Percentiles rank a stretch among this genome's conserved stretches.
These are phyloP conservation scores for Drosophila macrospina DNA, from an alignment of 2,888 invertebrate species.

Conservation along the genomic window DNA sequence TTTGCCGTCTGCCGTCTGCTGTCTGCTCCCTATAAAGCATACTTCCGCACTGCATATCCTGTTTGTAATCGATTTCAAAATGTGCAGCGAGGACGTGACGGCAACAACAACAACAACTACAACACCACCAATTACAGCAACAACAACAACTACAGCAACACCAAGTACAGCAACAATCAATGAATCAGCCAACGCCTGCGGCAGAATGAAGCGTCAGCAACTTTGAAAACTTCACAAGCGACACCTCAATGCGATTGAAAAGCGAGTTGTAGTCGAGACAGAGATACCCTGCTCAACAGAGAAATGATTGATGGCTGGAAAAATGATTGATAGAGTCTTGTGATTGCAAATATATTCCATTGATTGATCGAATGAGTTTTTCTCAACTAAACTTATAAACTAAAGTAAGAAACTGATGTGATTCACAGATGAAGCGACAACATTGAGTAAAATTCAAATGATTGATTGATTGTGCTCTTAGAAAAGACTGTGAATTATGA, in stretches of 20 bases:
- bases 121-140: slow-evolving; percentile 24
- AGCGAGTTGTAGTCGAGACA: not conserved
- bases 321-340: too few species aligned
- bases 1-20: slow-evolving; percentile 31
- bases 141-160: not conserved
- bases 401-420: too few species aligned
- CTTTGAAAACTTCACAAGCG: slow-evolving; percentile 31
- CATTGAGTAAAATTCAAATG: too few species aligned
- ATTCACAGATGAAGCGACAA: too few species aligned
- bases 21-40: slow-evolving; percentile 51
- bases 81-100: slow-evolving; percentile 66
- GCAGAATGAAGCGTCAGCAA: slow-evolving; percentile 23
- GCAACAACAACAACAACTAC: slow-evolving; percentile 25
- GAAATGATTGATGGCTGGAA: not conserved
- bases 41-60: slow-evolving; percentile 80
- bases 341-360: too few species aligned
- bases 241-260: slow-evolving; percentile 17
- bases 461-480: too few species aligned
- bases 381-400: too few species aligned
- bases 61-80: slow-evolving; percentile 80
- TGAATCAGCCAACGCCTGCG: slow-evolving; percentile 4
- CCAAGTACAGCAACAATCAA: slow-evolving; percentile 8
- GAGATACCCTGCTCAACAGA: not conserved
- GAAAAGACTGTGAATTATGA: too few species aligned
- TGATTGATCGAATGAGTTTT: too few species aligned